Evolutionary conservation across 2,888 invertebrate genomes (phyloP).

Genomic region (Machimus rusticus): DNA sequence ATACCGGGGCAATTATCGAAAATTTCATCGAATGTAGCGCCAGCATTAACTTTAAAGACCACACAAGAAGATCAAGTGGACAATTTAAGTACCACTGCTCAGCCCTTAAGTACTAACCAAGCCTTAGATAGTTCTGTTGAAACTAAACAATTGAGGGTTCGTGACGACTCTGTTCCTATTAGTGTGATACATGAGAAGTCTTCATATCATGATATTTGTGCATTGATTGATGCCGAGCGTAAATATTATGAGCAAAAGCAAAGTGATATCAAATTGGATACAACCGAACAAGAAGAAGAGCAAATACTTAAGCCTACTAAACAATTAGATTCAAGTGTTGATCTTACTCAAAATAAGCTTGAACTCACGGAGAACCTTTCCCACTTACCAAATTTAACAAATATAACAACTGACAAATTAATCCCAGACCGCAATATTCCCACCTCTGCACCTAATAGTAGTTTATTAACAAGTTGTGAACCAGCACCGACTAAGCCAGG

Average conservation of each 20-base stretch:
- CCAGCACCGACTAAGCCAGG: conserved; percentile 18
- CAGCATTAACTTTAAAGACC: neutral
- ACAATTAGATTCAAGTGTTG: neutral
- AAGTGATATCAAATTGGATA: conserved; percentile 7
- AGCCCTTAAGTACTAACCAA: conserved; percentile 2
- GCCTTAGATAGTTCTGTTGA: neutral
- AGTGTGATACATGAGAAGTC: neutral
- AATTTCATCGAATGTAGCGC: neutral
- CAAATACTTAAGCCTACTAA: conserved; percentile 33
- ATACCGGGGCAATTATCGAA: neutral
- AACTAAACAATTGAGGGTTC: neutral
- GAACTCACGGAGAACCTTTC: neutral
- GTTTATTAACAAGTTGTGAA: conserved; percentile 32
- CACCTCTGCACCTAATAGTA: conserved; percentile 45
- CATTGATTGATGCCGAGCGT: conserved; percentile 40
- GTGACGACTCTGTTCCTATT: neutral
- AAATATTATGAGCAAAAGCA: conserved; percentile 29
- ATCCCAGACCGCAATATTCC: conserved; percentile 32
- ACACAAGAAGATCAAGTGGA: neutral
- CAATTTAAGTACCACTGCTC: neutral
- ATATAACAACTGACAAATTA: conserved; percentile 24
- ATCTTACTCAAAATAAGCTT: conserved; percentile 16
- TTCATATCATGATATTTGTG: conserved; percentile 1
- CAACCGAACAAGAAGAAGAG: conserved; percentile 41
- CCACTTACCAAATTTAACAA: conserved; percentile 38